A percentile compares a stretch with the other conserved stretches of the same genome.
These are phyloP conservation scores for Sebastes kiyomatsui DNA, from an alignment of 2,797 vertebrate genomes.

Conservation along the genomic window DNA sequence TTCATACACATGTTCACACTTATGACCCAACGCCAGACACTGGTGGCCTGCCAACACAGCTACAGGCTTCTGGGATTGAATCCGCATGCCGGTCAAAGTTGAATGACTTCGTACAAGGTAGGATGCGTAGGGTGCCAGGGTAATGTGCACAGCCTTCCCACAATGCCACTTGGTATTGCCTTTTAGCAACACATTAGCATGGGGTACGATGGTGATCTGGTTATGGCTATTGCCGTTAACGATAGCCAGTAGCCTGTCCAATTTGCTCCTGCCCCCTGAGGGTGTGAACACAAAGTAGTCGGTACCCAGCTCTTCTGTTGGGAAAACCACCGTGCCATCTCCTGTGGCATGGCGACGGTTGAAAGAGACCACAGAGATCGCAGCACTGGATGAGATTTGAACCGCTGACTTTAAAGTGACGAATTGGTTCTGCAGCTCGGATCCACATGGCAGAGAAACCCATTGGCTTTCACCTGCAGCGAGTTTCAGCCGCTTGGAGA, in stretches of 20 bases:
- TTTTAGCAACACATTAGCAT: accelerated
- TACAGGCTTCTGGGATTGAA: slow-evolving; percentile 11
- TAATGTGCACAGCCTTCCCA: not conserved
- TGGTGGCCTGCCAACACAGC: slow-evolving; percentile 40
- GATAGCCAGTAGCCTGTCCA: not conserved
- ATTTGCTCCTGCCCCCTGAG: accelerated
- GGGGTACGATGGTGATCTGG: slow-evolving; percentile 3
- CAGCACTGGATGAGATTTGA: slow-evolving; percentile 24
- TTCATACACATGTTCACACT: slow-evolving; percentile 23
- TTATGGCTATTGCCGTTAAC: slow-evolving; percentile 29
- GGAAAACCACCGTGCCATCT: slow-evolving; percentile 23
- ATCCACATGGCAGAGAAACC: not conserved
- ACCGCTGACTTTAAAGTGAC: slow-evolving; percentile 1
- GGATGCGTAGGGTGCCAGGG: slow-evolving; percentile 18
- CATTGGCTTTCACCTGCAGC: not conserved
- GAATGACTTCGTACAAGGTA: not conserved
- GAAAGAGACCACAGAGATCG: slow-evolving; percentile 38
- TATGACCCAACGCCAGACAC: not conserved
- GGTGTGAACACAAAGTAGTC: slow-evolving; percentile 35
- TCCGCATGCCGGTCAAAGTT: not conserved
- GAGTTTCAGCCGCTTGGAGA: not conserved
- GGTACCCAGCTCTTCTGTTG: slow-evolving; percentile 9
- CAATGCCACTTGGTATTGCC: accelerated
- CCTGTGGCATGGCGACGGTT: not conserved
- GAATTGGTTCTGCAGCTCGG: not conserved